These are phyloP conservation scores for Leiothrix lutea DNA, from an alignment of 2,113 vertebrate species.

Conservation along the genomic window DNA sequence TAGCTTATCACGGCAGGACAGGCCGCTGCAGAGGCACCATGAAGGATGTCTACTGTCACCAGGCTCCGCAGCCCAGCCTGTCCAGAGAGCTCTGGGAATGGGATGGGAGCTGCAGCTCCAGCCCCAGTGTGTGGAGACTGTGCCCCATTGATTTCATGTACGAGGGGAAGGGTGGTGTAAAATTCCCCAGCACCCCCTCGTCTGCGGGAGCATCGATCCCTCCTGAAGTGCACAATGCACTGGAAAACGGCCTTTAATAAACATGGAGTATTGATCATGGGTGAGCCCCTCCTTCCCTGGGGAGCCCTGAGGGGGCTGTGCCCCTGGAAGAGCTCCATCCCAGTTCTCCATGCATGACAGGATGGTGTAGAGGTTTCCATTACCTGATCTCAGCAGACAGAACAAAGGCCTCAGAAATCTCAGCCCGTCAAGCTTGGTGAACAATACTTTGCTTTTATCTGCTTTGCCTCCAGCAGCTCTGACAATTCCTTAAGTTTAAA, in stretches of 20 bases:
- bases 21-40: conserved; percentile 71
- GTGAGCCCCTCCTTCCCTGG: neutral
- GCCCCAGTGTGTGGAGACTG: conserved; percentile 70
- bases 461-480: neutral
- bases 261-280: neutral
- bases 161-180: conserved; percentile 47
- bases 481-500: neutral
- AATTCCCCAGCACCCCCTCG: conserved; percentile 63
- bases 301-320: neutral
- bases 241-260: neutral
- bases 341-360: rapidly evolving
- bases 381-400: rapidly evolving
- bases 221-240: neutral
- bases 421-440: rapidly evolving
- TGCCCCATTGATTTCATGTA: conserved; percentile 64
- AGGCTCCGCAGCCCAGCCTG: conserved; percentile 28
- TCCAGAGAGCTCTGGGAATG: neutral
- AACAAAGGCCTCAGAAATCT: neutral
- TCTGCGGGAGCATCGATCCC: conserved; percentile 7
- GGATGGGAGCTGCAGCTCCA: conserved; percentile 33
- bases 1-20: conserved; percentile 90
- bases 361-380: neutral
- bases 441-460: neutral
- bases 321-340: neutral
- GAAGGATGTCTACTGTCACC: conserved; percentile 94